These are phyloP conservation scores for Thymallus thymallus DNA, from an alignment of 2,113 vertebrate genomes.

Conservation along the genomic window DNA sequence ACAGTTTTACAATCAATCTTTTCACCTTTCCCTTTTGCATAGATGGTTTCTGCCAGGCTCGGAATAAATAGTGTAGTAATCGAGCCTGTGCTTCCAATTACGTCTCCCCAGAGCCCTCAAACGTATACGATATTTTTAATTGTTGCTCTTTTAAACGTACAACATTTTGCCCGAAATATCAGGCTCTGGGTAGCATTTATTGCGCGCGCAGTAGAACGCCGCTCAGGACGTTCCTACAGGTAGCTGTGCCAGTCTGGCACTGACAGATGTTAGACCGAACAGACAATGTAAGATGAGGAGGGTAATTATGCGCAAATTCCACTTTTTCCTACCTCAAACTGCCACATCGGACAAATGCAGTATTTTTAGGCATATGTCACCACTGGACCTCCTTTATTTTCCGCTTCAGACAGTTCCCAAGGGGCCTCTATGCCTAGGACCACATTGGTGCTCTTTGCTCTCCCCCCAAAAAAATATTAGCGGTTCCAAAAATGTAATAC, in stretches of 20 bases:
- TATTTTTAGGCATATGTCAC: no score
- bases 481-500: no score
- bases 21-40: slow-evolving; percentile 26
- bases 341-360: no score
- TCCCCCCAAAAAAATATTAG: no score
- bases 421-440: no score
- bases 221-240: not conserved
- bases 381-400: no score
- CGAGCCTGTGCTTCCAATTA: slow-evolving; percentile 67
- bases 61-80: slow-evolving; percentile 83
- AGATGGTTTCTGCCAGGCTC: slow-evolving; percentile 52
- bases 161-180: not conserved
- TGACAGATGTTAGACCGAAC: no score
- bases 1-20: slow-evolving; percentile 17
- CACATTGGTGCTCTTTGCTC: no score
- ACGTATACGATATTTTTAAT: slow-evolving; percentile 17
- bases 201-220: not conserved
- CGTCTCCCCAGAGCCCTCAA: slow-evolving; percentile 54
- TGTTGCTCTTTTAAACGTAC: not conserved
- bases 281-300: no score
- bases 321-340: no score
- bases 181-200: not conserved
- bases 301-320: no score
- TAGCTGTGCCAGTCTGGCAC: not conserved
- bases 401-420: no score